phyloP scores from a whole-genome alignment of 2,888 invertebrate species.

The Platycheirus albimanus region DNA sequence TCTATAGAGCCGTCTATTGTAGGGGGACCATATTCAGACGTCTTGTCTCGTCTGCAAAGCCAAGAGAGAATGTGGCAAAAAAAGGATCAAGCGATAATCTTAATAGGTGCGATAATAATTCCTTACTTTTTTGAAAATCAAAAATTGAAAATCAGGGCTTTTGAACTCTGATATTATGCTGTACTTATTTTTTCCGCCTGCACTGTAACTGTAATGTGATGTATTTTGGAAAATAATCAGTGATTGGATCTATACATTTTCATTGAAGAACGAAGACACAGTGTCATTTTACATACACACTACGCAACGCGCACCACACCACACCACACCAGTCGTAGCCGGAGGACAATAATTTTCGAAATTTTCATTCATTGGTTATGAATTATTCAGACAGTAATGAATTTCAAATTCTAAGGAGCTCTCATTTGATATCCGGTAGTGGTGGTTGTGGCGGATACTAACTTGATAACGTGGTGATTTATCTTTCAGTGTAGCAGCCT shows the following conservation, averaged over 20 bases:
- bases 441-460: conserved; percentile 14
- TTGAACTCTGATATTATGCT: conserved; percentile 44
- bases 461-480: conserved; percentile 58
- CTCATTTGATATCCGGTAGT: conserved; percentile 40
- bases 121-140: conserved; percentile 57
- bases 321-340: conserved; percentile 36
- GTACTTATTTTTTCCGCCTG: conserved; percentile 24
- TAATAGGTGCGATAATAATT: conserved; percentile 69
- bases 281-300: conserved; percentile 12
- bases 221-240: too few relatives aligned
- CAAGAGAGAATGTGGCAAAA: conserved; percentile 43
- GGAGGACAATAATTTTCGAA: conserved; percentile 60
- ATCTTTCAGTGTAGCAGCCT: conserved; percentile 41
- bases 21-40: conserved; percentile 50
- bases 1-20: conserved; percentile 48
- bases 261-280: conserved; percentile 6
- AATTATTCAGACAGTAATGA: conserved; percentile 70
- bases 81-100: conserved; percentile 66
- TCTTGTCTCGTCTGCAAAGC: not conserved
- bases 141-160: conserved; percentile 39
- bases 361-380: conserved; percentile 64
- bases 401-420: conserved; percentile 61
- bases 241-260: conserved; percentile 59
- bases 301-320: too few relatives aligned
- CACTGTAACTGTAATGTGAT: not conserved